Percentiles rank a stretch among this genome's conserved stretches.
Conservation (phyloP, 2,113 vertebrate species). For the Cebus imitator region DNA sequence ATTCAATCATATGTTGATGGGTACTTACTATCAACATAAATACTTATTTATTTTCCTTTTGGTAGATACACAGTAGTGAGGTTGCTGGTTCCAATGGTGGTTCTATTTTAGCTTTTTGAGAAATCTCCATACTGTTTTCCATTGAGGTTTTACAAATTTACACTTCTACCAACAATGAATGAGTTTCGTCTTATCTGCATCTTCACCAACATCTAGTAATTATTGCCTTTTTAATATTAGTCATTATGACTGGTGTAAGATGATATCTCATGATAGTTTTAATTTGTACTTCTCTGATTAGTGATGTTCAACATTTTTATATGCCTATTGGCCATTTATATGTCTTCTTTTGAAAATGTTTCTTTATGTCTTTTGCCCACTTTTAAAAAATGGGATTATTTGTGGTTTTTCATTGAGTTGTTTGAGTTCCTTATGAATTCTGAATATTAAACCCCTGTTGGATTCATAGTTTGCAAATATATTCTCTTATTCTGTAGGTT, state of each 20-base stretch:
- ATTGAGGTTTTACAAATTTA: not conserved
- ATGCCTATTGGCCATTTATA: not conserved
- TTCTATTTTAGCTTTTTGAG: not conserved
- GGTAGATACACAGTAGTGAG: not conserved
- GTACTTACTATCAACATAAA: not conserved
- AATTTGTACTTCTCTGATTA: not conserved
- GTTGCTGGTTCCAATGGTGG: not conserved
- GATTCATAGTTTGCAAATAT: too few relatives aligned
- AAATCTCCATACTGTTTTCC: not conserved
- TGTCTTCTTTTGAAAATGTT: not conserved
- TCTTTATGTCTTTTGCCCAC: not conserved
- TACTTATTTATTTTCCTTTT: not conserved
- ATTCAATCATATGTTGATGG: not conserved
- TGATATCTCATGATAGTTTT: not conserved
- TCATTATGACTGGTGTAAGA: not conserved
- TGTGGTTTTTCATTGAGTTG: not conserved
- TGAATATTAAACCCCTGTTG: not conserved
- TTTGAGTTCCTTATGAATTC: not conserved
- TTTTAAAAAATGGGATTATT: not conserved
- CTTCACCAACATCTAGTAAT: not conserved
- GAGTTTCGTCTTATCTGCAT: not conserved
- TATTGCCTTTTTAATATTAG: not conserved
- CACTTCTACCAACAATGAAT: not conserved
- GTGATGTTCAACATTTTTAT: not conserved
- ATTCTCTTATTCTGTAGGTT: too few relatives aligned